These are phyloP conservation scores for Vulpes ferrilata DNA, from an alignment of 2,113 vertebrate genomes.

Conservation along the genomic window DNA sequence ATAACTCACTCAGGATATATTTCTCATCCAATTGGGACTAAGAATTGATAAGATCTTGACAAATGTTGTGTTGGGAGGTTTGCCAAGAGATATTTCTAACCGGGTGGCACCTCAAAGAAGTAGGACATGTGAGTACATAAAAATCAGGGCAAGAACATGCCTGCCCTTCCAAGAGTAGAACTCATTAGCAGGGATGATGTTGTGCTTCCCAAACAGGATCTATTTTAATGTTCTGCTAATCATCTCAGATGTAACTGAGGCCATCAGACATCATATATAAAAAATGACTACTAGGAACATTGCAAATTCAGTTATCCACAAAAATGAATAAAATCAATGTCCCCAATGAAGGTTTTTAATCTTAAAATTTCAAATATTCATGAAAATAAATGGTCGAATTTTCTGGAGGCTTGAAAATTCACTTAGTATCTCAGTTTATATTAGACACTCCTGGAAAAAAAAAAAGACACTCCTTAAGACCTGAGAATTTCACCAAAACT, in stretches of 20 bases:
- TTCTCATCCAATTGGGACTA: background rate
- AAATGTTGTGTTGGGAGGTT: constrained; percentile 37
- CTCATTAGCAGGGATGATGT: background rate
- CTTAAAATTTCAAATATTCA: background rate
- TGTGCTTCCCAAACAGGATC: background rate
- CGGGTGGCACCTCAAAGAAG: background rate
- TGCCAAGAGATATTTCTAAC: background rate
- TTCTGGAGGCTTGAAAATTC: background rate
- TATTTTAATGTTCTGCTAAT: background rate
- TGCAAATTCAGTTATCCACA: background rate
- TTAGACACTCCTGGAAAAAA: too few relatives aligned
- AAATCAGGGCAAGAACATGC: background rate
- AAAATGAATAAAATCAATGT: background rate
- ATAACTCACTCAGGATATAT: constrained; percentile 51
- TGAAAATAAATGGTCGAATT: background rate
- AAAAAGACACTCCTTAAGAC: background rate
- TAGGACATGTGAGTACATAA: background rate
- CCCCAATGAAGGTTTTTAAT: background rate
- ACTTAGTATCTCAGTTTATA: background rate
- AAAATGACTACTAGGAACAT: background rate
- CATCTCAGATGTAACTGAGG: background rate
- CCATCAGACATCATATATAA: background rate
- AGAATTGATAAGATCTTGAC: constrained; percentile 58
- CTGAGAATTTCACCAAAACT: background rate
- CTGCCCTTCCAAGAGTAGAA: background rate